phyloP scores from a whole-genome alignment of 2,113 vertebrate genomes.

The Chaenocephalus aceratus region DNA sequence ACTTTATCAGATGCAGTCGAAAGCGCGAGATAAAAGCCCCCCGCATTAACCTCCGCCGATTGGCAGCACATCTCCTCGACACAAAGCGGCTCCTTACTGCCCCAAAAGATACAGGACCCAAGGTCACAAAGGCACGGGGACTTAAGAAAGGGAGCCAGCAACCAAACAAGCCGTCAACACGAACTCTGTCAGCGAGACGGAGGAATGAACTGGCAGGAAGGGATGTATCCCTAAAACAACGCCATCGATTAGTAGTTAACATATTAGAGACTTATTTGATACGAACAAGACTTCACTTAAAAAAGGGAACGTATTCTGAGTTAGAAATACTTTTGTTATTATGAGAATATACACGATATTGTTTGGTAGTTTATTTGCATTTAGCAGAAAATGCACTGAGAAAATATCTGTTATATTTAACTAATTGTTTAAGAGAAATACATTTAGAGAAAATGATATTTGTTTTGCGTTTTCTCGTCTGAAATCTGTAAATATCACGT shows the following conservation, averaged over 20 bases:
- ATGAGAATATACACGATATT: no score
- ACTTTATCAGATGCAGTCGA: constrained; percentile 98
- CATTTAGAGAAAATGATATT: no score
- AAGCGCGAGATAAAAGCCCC: constrained; percentile 92
- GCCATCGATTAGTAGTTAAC: background rate
- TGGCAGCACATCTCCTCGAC: constrained; percentile 88
- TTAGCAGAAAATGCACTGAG: no score
- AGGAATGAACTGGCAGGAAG: constrained; percentile 93
- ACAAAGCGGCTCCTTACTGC: constrained; percentile 89
- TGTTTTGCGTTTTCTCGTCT: no score
- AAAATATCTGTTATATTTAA: no score
- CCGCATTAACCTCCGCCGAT: constrained; percentile 92
- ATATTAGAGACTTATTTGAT: no score
- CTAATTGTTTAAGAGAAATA: no score
- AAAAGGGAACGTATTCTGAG: no score
- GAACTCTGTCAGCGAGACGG: constrained; percentile 94
- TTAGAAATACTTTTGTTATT: no score
- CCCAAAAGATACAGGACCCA: constrained; percentile 89
- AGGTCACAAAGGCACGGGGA: constrained; percentile 90
- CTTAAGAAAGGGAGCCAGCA: constrained; percentile 84
- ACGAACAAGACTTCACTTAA: no score
- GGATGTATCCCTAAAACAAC: constrained; percentile 84
- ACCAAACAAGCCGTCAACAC: constrained; percentile 97
- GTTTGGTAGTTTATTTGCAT: no score
- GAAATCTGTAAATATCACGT: no score